Evolutionary conservation across 2,113 vertebrate species (phyloP).

Genomic region (Gadus macrocephalus): DNA sequence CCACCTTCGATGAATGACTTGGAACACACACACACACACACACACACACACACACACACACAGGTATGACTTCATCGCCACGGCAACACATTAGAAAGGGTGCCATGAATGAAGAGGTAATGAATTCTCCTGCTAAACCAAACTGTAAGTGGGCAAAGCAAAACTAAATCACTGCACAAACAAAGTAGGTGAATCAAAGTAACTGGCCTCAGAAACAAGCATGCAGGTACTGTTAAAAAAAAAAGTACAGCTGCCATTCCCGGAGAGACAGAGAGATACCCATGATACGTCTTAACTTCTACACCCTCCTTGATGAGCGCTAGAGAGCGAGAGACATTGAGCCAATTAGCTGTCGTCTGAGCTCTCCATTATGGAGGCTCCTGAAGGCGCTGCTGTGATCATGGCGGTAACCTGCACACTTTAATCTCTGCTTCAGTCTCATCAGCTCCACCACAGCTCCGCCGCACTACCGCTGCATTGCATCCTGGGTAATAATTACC

Average conservation of each 20-base stretch:
- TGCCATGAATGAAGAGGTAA: too few species aligned
- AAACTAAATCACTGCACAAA: too few species aligned
- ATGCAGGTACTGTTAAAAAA: too few species aligned
- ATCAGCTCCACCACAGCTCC: slow-evolving; percentile 38
- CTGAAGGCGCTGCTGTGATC: slow-evolving; percentile 48
- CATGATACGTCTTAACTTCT: too few species aligned
- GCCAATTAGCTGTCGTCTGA: slow-evolving; percentile 57
- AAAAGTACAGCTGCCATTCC: too few species aligned
- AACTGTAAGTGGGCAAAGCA: too few species aligned
- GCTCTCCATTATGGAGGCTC: slow-evolving; percentile 39
- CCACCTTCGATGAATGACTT: slow-evolving; percentile 47
- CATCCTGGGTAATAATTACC: slow-evolving; percentile 73
- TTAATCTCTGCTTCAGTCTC: slow-evolving; percentile 57
- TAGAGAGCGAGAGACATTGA: background rate
- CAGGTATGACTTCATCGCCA: slow-evolving; percentile 51
- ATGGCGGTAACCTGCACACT: slow-evolving; percentile 54
- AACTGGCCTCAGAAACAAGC: too few species aligned
- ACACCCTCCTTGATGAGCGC: background rate
- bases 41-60: slow-evolving; percentile 21
- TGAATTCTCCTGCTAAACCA: too few species aligned
- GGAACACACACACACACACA: background rate
- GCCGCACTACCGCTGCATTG: slow-evolving; percentile 43
- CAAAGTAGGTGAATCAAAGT: too few species aligned
- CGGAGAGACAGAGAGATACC: too few species aligned
- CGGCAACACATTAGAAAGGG: slow-evolving; percentile 25